Evolutionary conservation across 1,140 invertebrate species (phyloP).

Genomic region (Orius laevigatus): DNA sequence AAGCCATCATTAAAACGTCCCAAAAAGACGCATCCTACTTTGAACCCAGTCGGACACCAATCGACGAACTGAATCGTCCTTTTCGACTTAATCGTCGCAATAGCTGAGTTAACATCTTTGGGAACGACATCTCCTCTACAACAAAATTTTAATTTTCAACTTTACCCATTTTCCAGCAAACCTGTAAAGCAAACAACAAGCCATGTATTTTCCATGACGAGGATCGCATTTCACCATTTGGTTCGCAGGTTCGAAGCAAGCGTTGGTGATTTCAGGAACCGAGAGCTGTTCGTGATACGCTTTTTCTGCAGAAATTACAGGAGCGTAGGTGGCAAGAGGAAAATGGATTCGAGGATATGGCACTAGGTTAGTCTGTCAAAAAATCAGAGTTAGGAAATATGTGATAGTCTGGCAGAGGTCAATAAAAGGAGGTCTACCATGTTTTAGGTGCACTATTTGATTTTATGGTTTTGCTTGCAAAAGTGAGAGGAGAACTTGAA

Average conservation of each 20-base stretch:
- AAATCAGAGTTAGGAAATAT: too few species aligned
- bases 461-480: too few species aligned
- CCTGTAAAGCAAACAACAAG: slow-evolving; percentile 44
- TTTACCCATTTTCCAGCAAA: slow-evolving; percentile 14
- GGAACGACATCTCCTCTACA: slow-evolving; percentile 49
- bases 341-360: slow-evolving; percentile 73
- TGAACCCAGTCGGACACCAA: slow-evolving; percentile 81
- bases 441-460: too few species aligned
- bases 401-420: too few species aligned
- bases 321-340: slow-evolving; percentile 44
- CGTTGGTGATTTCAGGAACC: slow-evolving; percentile 48
- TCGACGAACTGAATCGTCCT: slow-evolving; percentile 44
- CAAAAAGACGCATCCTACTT: slow-evolving; percentile 27
- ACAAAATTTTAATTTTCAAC: slow-evolving; percentile 14
- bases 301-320: slow-evolving; percentile 45
- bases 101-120: slow-evolving; percentile 68
- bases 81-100: slow-evolving; percentile 61
- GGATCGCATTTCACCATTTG: slow-evolving; percentile 75
- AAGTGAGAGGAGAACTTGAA: too few species aligned
- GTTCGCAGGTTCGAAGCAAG: slow-evolving; percentile 51
- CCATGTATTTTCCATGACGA: slow-evolving; percentile 68
- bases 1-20: too few species aligned
- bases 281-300: slow-evolving; percentile 42
- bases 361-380: slow-evolving; percentile 69
- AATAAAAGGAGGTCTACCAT: too few species aligned